Conservation (phyloP, 2,888 invertebrate species). For the Apodemia mormo region DNA sequence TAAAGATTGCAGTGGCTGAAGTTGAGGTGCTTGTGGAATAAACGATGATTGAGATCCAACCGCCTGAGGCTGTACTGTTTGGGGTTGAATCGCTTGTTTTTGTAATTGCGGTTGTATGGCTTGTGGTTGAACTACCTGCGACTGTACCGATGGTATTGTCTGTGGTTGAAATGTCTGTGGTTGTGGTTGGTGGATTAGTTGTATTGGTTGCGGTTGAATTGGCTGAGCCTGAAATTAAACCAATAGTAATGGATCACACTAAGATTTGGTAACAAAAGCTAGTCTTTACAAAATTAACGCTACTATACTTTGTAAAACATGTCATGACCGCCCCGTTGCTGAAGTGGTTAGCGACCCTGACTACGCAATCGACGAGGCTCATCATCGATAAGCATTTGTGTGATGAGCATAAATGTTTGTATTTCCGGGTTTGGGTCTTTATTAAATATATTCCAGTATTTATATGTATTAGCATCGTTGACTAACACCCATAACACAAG, state of each 20-base stretch:
- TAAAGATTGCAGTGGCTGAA: slow-evolving; percentile 22
- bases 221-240: slow-evolving; percentile 6
- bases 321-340: too few relatives aligned
- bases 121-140: slow-evolving; percentile 30
- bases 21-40: slow-evolving; percentile 28
- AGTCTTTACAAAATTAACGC: too few relatives aligned
- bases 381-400: too few relatives aligned
- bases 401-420: too few relatives aligned
- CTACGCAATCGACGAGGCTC: too few relatives aligned
- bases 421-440: too few relatives aligned
- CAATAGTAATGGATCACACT: neutral
- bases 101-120: slow-evolving; percentile 28
- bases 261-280: too few relatives aligned
- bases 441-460: too few relatives aligned
- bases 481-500: too few relatives aligned
- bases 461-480: too few relatives aligned
- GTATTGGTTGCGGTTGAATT: slow-evolving; percentile 22
- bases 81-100: slow-evolving; percentile 34
- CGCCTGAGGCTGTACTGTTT: slow-evolving; percentile 33
- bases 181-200: slow-evolving; percentile 9
- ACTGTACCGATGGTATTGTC: neutral
- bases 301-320: too few relatives aligned
- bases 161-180: slow-evolving; percentile 25
- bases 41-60: slow-evolving; percentile 34
- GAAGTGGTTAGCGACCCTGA: too few relatives aligned